Base-by-base conservation (phyloP, 2,888 invertebrate genomes). In the Napeogenes sylphis region DNA sequence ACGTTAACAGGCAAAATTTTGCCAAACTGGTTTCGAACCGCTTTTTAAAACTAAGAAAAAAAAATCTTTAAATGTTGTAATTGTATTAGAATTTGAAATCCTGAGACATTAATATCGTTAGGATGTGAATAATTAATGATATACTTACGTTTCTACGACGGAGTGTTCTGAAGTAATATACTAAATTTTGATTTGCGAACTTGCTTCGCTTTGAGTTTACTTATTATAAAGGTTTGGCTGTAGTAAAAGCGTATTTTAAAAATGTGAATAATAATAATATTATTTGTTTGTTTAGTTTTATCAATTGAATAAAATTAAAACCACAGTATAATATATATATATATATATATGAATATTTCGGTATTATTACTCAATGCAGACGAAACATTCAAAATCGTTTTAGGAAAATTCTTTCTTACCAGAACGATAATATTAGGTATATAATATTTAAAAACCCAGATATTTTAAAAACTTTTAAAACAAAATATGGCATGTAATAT, bases 121-220 rank as follows among this genome's bases (percentile, higher is more conserved):
- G 51, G 21, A 30, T 51, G 51, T 51, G 51, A 51, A 30, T 51
- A 51, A 51, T 51, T 51, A 51, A 51, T 51, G 12, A 30, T 30
- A 51, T 51, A 51, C 51, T 51, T 51, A 51, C 30, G 51, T 21
- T 51, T 30, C 30, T 30, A 30, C 51, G 56, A 42, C 51, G 10
- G 58, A 59, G 45, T 66, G 51, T 62, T 56, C 59, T 46, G 45
- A 65, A 63, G 56, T 65, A 65, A 60, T 60, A 33, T 58, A 65
- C 63, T 65, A 56, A 59, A 63, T 63, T 63, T 59, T 63, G 59
- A 60, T 65, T 63, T 56, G 53, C 45, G 51, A 62, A 58, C 65
- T 65, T 56, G 35, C 55, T 45, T 56, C 42, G 57, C 35, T 62
- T 55, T 54, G 59, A 42, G 58, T 63, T 65, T 61, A 60, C 58